Conservation (phyloP, 2,888 invertebrate species). For the Drosophila maculinotata region DNA sequence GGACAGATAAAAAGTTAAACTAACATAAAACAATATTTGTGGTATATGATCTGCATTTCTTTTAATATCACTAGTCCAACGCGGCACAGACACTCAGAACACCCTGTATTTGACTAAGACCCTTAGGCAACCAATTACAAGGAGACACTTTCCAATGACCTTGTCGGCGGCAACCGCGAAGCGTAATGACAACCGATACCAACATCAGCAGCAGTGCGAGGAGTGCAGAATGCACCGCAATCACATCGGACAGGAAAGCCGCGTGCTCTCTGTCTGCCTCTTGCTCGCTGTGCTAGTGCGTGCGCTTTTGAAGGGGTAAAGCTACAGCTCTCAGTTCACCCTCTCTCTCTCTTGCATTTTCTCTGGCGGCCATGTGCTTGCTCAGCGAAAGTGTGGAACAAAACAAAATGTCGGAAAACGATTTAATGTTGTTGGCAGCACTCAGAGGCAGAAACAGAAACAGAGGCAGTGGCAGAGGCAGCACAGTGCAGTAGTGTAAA, state of each 20-base stretch:
- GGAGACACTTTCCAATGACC: conserved; percentile 76
- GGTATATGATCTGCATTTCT: too few relatives aligned
- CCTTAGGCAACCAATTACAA: conserved; percentile 52
- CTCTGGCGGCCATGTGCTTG: conserved; percentile 46
- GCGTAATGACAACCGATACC: conserved; percentile 20
- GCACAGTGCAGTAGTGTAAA: conserved; percentile 8
- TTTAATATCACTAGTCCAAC: too few relatives aligned
- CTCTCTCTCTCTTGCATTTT: not conserved
- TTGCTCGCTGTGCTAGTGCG: conserved; percentile 15
- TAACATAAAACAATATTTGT: too few relatives aligned
- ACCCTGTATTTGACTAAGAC: conserved; percentile 61
- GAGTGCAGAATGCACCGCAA: conserved; percentile 29
- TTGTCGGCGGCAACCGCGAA: conserved; percentile 58
- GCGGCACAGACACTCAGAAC: not conserved
- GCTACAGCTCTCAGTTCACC: conserved; percentile 20
- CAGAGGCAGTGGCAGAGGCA: conserved; percentile 1
- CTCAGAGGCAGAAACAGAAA: not conserved
- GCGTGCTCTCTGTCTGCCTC: not conserved
- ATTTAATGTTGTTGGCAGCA: conserved; percentile 21
- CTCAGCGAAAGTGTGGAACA: conserved; percentile 67
- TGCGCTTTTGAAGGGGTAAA: conserved; percentile 38
- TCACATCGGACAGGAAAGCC: too few relatives aligned
- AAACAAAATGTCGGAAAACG: conserved; percentile 68
- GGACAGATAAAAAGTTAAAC: too few relatives aligned
- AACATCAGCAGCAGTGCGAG: not conserved